Evolutionary conservation across 2,797 vertebrate species (phyloP).

Genomic region (Natrix natrix): DNA sequence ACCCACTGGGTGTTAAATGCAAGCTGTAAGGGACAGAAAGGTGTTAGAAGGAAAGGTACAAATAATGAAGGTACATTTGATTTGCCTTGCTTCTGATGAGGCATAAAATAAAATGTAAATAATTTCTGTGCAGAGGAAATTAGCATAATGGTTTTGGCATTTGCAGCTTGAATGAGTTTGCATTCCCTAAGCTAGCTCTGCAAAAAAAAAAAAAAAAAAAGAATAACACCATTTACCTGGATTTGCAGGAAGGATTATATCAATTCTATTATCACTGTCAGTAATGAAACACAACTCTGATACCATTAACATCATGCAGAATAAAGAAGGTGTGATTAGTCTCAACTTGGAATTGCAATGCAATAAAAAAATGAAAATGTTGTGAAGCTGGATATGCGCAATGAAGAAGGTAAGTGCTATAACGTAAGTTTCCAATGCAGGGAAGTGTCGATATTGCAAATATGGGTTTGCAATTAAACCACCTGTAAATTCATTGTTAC

Average conservation of each 20-base stretch:
- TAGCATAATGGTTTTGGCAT: constrained; percentile 44
- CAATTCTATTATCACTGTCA: constrained; percentile 45
- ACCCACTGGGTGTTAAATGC: constrained; percentile 34
- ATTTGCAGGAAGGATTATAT: constrained; percentile 50
- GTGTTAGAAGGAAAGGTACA: constrained; percentile 46
- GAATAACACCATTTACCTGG: constrained; percentile 38
- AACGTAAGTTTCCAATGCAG: constrained; percentile 38
- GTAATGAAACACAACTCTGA: constrained; percentile 50
- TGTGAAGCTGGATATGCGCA: constrained; percentile 38
- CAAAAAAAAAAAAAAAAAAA: constrained; percentile 34
- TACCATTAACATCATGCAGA: constrained; percentile 42
- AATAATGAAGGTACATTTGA: constrained; percentile 52
- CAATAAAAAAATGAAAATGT: constrained; percentile 21
- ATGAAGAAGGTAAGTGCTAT: constrained; percentile 36
- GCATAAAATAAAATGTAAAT: constrained; percentile 63
- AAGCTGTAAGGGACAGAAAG: constrained; percentile 43
- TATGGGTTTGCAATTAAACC: constrained; percentile 61
- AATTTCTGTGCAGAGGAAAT: constrained; percentile 61
- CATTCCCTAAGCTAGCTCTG: constrained; percentile 44
- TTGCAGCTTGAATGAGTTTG: constrained; percentile 48
- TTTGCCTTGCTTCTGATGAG: constrained; percentile 53
- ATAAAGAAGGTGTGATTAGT: constrained; percentile 46
- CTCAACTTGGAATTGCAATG: constrained; percentile 40
- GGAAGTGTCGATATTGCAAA: constrained; percentile 59
- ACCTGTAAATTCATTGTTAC: constrained; percentile 60